phyloP scores from a whole-genome alignment of 2,113 vertebrate species.

The Herpetotheres cachinnans region DNA sequence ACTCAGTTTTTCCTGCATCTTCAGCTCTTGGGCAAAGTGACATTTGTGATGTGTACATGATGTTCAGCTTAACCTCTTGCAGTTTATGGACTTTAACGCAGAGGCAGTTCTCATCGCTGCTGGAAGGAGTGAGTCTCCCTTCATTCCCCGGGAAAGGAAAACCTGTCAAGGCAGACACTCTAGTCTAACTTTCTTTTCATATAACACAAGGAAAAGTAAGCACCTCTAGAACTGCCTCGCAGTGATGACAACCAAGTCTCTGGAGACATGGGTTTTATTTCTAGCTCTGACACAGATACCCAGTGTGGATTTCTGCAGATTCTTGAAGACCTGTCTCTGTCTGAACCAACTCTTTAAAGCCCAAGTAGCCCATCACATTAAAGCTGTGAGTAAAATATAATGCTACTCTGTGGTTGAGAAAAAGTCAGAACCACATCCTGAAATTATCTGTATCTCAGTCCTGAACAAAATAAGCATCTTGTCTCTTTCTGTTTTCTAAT shows the following conservation, averaged over 20 bases:
- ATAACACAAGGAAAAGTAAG: neutral
- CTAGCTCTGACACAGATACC: neutral
- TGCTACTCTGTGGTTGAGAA: neutral
- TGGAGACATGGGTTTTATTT: neutral
- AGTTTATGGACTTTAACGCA: neutral
- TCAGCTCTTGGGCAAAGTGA: neutral
- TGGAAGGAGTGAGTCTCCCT: neutral
- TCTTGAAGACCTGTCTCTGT: neutral
- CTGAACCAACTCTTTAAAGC: neutral
- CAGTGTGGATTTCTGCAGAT: neutral
- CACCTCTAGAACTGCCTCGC: neutral
- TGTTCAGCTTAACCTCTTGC: neutral
- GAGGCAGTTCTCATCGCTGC: neutral
- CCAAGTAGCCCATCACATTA: neutral
- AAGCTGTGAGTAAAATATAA: neutral
- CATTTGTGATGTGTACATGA: neutral
- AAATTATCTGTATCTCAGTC: neutral
- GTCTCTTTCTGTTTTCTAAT: neutral
- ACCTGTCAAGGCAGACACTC: neutral
- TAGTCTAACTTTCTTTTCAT: neutral
- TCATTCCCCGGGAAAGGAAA: neutral
- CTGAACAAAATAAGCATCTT: neutral
- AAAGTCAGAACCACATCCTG: neutral
- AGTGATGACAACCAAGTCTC: neutral
- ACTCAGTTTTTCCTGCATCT: neutral